A percentile compares a stretch with the other conserved stretches of the same genome.
phyloP scores from a whole-genome alignment of 2,797 vertebrate species.

The Heterohyrax brucei region DNA sequence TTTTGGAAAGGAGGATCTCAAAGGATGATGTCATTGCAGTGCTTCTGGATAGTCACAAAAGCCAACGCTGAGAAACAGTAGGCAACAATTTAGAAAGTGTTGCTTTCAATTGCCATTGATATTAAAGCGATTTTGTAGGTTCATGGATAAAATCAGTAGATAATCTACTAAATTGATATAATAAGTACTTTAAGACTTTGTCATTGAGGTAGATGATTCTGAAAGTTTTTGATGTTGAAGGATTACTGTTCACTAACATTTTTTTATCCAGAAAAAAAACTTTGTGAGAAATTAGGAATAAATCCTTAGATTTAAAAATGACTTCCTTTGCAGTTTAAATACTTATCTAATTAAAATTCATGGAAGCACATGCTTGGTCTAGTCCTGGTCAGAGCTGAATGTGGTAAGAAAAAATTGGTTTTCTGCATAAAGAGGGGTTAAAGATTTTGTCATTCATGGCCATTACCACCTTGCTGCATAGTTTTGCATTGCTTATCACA shows the following conservation, averaged over 20 bases:
- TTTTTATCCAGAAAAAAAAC: conserved; percentile 55
- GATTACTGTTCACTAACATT: background rate
- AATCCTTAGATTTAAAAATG: conserved; percentile 69
- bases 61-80: conserved; percentile 15
- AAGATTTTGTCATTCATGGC: conserved; percentile 61
- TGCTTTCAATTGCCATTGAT: conserved; percentile 62
- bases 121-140: conserved; percentile 11
- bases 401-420: conserved; percentile 57
- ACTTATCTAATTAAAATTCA: conserved; percentile 70
- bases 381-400: conserved; percentile 50
- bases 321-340: conserved; percentile 56
- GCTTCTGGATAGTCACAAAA: conserved; percentile 28
- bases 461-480: conserved; percentile 33
- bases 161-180: conserved; percentile 27
- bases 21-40: background rate
- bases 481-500: conserved; percentile 66
- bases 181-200: conserved; percentile 18
- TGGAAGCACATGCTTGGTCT: conserved; percentile 4
- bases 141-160: conserved; percentile 41
- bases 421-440: conserved; percentile 50
- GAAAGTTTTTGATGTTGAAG: conserved; percentile 23
- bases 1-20: background rate
- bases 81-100: conserved; percentile 15
- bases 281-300: conserved; percentile 61
- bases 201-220: conserved; percentile 29